A percentile compares a stretch with the other conserved stretches of the same genome.
Evolutionary conservation across 1,140 invertebrate species (phyloP).

Genomic region (Drosophila arawakana): DNA sequence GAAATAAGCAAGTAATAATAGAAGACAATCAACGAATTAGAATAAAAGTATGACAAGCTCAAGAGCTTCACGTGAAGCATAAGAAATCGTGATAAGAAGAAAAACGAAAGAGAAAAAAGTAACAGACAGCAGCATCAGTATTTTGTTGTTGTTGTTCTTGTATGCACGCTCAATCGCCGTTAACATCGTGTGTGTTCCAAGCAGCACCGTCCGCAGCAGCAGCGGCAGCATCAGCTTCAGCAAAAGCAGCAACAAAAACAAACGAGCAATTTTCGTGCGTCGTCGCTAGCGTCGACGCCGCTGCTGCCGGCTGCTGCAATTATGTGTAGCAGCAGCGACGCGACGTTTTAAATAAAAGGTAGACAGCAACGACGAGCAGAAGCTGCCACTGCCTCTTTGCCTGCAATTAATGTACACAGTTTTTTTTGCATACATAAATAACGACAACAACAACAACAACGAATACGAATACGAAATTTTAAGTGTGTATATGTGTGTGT

Average conservation of each 20-base stretch:
- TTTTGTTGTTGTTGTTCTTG: slow-evolving; percentile 42
- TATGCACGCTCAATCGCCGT: slow-evolving; percentile 37
- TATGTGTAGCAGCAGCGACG: slow-evolving; percentile 56
- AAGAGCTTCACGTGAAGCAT: slow-evolving; percentile 50
- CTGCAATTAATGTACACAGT: slow-evolving; percentile 54
- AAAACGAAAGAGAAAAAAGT: slow-evolving; percentile 14
- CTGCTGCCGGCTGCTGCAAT: slow-evolving; percentile 61
- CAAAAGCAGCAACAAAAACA: slow-evolving; percentile 41
- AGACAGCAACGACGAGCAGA: slow-evolving; percentile 34
- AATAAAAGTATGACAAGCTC: slow-evolving; percentile 38
- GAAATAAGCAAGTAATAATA: slow-evolving; percentile 12
- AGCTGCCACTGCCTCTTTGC: slow-evolving; percentile 26
- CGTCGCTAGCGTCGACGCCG: slow-evolving; percentile 33
- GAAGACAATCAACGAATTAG: slow-evolving; percentile 44
- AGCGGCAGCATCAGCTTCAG: slow-evolving; percentile 7
- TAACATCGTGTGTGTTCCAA: slow-evolving; percentile 66
- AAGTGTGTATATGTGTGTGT: no score
- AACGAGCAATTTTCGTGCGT: slow-evolving; percentile 52
- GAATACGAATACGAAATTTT: neutral
- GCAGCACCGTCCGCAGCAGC: slow-evolving; percentile 22
- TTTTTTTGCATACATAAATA: slow-evolving; percentile 19
- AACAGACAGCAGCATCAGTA: slow-evolving; percentile 27
- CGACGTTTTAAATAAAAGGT: slow-evolving; percentile 53
- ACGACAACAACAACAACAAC: slow-evolving; percentile 5
- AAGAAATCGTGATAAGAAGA: slow-evolving; percentile 55